A percentile compares a stretch with the other conserved stretches of the same genome.
Evolutionary conservation across 2,797 vertebrate genomes (phyloP).

Genomic region (Cygnus olor): DNA sequence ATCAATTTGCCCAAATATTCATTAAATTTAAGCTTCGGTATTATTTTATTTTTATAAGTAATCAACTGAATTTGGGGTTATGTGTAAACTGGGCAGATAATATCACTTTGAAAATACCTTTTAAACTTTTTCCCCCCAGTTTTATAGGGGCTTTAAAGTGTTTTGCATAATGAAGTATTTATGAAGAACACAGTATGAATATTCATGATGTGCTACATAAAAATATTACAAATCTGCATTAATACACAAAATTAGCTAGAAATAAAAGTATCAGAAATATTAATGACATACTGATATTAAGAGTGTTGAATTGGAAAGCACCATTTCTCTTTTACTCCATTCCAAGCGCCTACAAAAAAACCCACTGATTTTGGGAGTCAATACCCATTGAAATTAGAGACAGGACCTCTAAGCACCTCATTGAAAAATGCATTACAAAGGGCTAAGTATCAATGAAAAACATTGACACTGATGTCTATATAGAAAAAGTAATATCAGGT

Average conservation of each 20-base stretch:
- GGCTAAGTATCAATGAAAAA: background rate
- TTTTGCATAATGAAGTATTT: background rate
- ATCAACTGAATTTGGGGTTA: background rate
- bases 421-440: background rate
- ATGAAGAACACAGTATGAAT: background rate
- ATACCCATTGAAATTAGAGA: background rate
- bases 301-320: background rate
- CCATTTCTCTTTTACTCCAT: background rate
- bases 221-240: background rate
- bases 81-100: background rate
- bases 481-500: background rate
- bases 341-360: background rate
- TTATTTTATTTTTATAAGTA: background rate
- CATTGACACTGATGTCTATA: background rate
- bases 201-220: background rate
- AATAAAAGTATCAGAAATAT: background rate
- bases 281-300: background rate
- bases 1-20: background rate
- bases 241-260: background rate
- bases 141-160: background rate
- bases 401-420: background rate
- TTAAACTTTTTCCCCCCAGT: background rate
- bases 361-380: background rate
- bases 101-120: background rate
- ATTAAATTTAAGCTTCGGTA: background rate